Evolutionary conservation across 2,113 vertebrate species (phyloP).

Genomic region (Chauna torquata): DNA sequence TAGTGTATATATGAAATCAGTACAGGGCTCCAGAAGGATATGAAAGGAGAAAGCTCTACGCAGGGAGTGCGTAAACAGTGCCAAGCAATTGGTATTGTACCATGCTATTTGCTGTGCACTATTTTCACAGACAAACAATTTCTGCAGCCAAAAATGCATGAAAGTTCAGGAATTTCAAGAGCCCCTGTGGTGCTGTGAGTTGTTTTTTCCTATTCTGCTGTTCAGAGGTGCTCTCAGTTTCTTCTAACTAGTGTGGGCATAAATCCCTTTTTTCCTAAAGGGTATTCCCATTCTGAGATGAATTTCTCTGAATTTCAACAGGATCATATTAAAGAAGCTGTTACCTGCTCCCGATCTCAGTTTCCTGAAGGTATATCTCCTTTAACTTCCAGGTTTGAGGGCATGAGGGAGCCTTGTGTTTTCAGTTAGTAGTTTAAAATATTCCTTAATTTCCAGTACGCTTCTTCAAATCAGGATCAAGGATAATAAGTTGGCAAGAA

Average conservation of each 20-base stretch:
- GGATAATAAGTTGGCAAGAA: background rate
- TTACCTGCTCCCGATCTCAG: background rate
- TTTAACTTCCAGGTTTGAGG: background rate
- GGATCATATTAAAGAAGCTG: background rate
- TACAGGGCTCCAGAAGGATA: background rate
- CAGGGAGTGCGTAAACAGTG: background rate
- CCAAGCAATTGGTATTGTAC: background rate
- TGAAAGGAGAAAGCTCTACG: background rate
- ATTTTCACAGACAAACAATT: constrained; percentile 11
- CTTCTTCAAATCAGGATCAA: background rate
- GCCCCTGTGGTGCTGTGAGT: background rate
- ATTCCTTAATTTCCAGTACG: background rate
- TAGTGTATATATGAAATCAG: background rate
- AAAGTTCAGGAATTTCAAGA: constrained; percentile 14
- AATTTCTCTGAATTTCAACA: background rate
- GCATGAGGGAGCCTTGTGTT: accelerated
- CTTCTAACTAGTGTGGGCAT: background rate
- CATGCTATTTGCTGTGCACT: constrained; percentile 2
- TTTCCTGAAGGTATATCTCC: background rate
- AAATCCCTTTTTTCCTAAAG: background rate
- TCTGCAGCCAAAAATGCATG: background rate
- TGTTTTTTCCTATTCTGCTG: background rate
- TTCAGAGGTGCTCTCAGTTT: background rate
- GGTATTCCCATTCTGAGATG: background rate
- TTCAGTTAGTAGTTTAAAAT: background rate